A percentile compares a stretch with the other conserved stretches of the same genome.
Conservation (phyloP, 2,797 vertebrate genomes). For the Acanthis flammea region DNA sequence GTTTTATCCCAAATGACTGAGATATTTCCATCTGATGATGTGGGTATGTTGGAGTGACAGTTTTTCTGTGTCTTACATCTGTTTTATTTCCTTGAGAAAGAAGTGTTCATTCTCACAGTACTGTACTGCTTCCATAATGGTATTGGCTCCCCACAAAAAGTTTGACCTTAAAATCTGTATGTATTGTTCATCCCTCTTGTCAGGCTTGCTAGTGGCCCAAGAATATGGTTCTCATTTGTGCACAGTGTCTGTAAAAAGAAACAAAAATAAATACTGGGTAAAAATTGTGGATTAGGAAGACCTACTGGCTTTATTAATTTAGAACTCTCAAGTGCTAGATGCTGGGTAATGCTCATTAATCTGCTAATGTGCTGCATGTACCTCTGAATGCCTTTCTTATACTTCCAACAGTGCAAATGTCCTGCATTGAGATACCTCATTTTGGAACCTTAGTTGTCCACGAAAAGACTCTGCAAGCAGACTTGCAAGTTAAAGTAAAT, state of each 20-base stretch:
- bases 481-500: background rate
- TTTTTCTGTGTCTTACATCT: background rate
- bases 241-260: background rate
- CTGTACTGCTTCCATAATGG: background rate
- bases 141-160: background rate
- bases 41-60: background rate
- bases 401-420: background rate
- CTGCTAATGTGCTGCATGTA: background rate
- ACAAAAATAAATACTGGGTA: background rate
- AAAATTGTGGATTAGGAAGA: background rate
- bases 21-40: slow-evolving; percentile 51
- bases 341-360: background rate
- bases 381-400: background rate
- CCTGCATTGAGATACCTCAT: background rate
- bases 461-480: background rate
- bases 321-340: background rate
- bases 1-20: slow-evolving; percentile 28
- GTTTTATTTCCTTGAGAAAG: background rate
- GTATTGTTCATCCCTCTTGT: background rate
- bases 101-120: background rate
- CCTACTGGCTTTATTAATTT: background rate
- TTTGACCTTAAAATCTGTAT: background rate
- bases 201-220: background rate
- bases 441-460: background rate
- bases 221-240: background rate